Percentiles rank a stretch among this genome's conserved stretches.
Evolutionary conservation across 2,113 vertebrate species (phyloP).

Genomic region (Raphicerus campestris): DNA sequence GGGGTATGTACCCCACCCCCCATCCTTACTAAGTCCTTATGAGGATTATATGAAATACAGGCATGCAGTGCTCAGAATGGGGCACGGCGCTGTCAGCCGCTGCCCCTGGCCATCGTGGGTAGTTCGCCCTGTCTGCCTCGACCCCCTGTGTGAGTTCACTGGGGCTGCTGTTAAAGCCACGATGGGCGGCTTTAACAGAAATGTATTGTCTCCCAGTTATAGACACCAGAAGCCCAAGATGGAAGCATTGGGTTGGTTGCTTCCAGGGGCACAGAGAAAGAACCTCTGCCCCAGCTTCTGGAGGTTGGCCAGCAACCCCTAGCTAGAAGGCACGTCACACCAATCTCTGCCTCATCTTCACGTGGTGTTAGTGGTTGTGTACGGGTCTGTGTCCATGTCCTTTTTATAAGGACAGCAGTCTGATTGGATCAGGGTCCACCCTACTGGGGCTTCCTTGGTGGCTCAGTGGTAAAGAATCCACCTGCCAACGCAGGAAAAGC

Average conservation of each 20-base stretch:
- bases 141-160: neutral
- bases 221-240: neutral
- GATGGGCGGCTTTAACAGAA: neutral
- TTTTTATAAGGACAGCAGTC: neutral
- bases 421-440: no score
- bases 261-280: neutral
- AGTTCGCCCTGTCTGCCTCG: neutral
- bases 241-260: neutral
- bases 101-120: neutral
- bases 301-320: neutral
- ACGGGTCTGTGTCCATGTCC: neutral
- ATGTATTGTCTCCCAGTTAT: neutral
- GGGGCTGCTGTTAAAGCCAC: neutral
- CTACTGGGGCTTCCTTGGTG: neutral
- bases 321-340: neutral
- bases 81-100: fast-evolving
- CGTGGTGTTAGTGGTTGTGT: fast-evolving
- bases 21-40: neutral
- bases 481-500: neutral
- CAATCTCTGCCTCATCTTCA: neutral
- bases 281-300: neutral
- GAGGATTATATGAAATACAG: neutral
- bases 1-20: fast-evolving
- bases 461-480: neutral
- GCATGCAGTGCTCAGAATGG: fast-evolving